Base-by-base conservation (phyloP, 35 echinoderm and acorn worm species). In the Stichopus chloronotus region DNA sequence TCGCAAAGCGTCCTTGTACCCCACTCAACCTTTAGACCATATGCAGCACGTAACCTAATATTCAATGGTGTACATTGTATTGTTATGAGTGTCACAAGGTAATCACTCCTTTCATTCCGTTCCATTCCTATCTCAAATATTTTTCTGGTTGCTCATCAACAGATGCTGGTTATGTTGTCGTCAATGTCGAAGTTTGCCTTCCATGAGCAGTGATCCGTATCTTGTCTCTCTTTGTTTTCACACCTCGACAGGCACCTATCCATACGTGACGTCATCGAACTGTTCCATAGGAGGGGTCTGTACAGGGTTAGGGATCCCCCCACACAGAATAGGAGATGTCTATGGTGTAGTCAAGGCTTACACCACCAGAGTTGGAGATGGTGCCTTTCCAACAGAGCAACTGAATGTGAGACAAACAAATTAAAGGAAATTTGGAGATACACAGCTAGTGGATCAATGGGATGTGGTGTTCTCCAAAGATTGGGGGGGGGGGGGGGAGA, bases 241-340 rank as follows among this genome's bases (percentile, higher is more conserved):
- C 7, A 55, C 80, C 8, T 57, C 20, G 80, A 83, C 78, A 98
- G 97, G 97, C 20, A 99, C 97, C 7, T 99, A 99, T 92, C 97
- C 97, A 53, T 99, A 96, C 85, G 97, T 99, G 19, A 99, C 97
- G 55, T 99, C 97, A 57, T 99, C 97, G 22, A 99, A 96, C 78
- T 96, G 95, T 52, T 95, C 97, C 10, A 94, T 96, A 71, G 97
- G 95, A 55, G 97, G 97, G 25, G 97, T 96, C n/a, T 96, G 95
- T 92, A 99, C 97, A 53, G 97, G 97, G 22, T 90, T 99, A 11
- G 97, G 97, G 53, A 91, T 99, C 30, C 95, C 97, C 59, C 81
- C 97, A 8, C 16, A 84, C 55, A 99, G 81, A 19, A 95, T 99
- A 30, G 97, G 97, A 6, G 74, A 96, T 6, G 95, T 99, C 81